Evolutionary conservation across 2,113 vertebrate species (phyloP).

Genomic region (Genyomyrus donnyi): DNA sequence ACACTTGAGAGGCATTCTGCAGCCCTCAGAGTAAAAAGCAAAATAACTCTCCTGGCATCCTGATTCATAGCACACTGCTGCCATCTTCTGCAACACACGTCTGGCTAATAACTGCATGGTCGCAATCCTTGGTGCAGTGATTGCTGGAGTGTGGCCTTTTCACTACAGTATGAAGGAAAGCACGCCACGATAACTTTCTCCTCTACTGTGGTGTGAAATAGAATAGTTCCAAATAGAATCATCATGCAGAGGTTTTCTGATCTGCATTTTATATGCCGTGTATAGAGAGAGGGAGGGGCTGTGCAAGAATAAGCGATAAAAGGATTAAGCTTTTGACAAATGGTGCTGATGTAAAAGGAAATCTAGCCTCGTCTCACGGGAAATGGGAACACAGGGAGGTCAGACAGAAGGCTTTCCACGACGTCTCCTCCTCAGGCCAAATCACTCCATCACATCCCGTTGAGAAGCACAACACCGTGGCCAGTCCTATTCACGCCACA

Average conservation of each 20-base stretch:
- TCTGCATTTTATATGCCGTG: neutral
- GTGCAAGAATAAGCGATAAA: neutral
- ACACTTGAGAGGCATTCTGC: neutral
- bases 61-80: slow-evolving; percentile 10
- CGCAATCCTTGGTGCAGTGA: too few relatives aligned
- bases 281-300: neutral
- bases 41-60: neutral
- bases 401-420: neutral
- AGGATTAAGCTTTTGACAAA: neutral
- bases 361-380: neutral
- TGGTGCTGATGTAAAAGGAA: neutral
- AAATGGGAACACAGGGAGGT: neutral
- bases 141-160: too few relatives aligned
- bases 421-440: slow-evolving; percentile 3
- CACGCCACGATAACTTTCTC: neutral
- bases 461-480: neutral
- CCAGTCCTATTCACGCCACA: neutral
- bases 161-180: neutral
- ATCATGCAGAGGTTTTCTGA: neutral
- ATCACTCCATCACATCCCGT: slow-evolving; percentile 8
- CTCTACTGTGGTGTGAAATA: neutral
- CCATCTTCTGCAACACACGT: neutral
- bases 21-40: neutral
- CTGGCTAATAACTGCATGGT: neutral
- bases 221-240: neutral